A percentile compares a stretch with the other conserved stretches of the same genome.
Evolutionary conservation across 1,140 invertebrate genomes (phyloP).

Genomic region (Piezodorus guildinii): DNA sequence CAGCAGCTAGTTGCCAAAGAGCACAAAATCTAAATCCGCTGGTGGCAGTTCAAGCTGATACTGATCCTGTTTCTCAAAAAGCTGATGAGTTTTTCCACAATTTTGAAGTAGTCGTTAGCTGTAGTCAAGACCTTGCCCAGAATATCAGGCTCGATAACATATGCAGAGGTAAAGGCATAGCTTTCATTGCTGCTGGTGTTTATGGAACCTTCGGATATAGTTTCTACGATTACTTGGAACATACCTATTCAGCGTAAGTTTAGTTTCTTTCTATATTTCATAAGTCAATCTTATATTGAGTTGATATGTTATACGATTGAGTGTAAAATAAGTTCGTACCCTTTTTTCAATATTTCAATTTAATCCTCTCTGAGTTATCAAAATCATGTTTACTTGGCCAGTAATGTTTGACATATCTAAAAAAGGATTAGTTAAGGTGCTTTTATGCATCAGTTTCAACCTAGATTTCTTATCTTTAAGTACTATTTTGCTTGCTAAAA

Average conservation of each 20-base stretch:
- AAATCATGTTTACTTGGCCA: too few relatives aligned
- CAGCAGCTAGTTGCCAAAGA: constrained; percentile 61
- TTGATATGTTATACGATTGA: too few relatives aligned
- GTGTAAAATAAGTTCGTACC: too few relatives aligned
- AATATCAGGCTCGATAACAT: constrained; percentile 64
- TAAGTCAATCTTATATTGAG: too few relatives aligned
- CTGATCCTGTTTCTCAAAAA: constrained; percentile 43
- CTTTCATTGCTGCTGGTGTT: constrained; percentile 82
- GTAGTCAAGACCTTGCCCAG: constrained; percentile 55
- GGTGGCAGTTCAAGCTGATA: constrained; percentile 70
- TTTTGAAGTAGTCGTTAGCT: constrained; percentile 79
- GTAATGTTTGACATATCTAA: too few relatives aligned
- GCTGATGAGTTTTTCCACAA: constrained; percentile 61
- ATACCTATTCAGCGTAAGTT: constrained; percentile 76
- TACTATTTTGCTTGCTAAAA: too few relatives aligned
- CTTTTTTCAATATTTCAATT: too few relatives aligned
- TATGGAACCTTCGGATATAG: constrained; percentile 89
- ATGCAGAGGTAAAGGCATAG: constrained; percentile 65
- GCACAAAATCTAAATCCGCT: constrained; percentile 83
- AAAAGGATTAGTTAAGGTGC: too few relatives aligned
- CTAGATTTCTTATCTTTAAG: too few relatives aligned
- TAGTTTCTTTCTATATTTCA: constrained; percentile 7
- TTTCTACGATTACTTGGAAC: constrained; percentile 77
- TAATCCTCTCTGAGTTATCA: too few relatives aligned
- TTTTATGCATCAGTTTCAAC: too few relatives aligned